A percentile compares a stretch with the other conserved stretches of the same genome.
These are phyloP conservation scores for Pogona vitticeps DNA, from an alignment of 2,113 vertebrate genomes.

Conservation along the genomic window DNA sequence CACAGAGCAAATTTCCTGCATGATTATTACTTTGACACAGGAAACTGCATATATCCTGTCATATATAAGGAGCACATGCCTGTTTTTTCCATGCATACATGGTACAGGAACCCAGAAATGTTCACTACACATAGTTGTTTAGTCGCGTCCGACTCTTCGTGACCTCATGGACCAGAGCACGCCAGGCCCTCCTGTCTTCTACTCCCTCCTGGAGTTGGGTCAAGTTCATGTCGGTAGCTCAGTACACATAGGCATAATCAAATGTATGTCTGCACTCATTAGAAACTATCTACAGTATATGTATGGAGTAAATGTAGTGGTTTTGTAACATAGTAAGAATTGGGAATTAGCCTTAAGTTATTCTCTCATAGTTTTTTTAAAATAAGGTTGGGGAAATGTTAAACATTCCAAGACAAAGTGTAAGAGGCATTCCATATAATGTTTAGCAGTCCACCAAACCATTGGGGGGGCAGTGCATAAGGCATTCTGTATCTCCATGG, in stretches of 20 bases:
- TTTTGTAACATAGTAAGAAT: not conserved
- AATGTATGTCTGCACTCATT: not conserved
- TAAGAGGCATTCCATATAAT: too few species aligned
- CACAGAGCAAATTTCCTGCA: not conserved
- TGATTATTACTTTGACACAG: not conserved
- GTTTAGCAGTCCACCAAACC: not conserved
- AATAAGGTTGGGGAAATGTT: not conserved
- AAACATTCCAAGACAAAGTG: not conserved
- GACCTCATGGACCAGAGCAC: too few species aligned
- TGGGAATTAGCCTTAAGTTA: too few species aligned
- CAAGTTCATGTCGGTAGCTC: too few species aligned
- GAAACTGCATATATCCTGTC: not conserved
- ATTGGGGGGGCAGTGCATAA: not conserved
- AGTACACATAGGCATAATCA: not conserved
- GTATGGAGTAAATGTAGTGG: not conserved
- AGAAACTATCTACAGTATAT: not conserved
- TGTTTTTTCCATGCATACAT: not conserved
- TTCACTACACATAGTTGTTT: not conserved
- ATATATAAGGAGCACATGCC: not conserved
- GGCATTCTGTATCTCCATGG: not conserved
- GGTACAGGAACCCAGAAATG: not conserved
- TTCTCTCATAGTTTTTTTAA: not conserved
- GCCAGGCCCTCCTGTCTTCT: too few species aligned
- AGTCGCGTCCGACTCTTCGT: too few species aligned
- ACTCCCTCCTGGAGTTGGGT: too few species aligned